Evolutionary conservation across 2,888 invertebrate genomes (phyloP), one percentile per base, ranked within the genome.

Genomic region (Pyrochroa serraticornis): DNA sequence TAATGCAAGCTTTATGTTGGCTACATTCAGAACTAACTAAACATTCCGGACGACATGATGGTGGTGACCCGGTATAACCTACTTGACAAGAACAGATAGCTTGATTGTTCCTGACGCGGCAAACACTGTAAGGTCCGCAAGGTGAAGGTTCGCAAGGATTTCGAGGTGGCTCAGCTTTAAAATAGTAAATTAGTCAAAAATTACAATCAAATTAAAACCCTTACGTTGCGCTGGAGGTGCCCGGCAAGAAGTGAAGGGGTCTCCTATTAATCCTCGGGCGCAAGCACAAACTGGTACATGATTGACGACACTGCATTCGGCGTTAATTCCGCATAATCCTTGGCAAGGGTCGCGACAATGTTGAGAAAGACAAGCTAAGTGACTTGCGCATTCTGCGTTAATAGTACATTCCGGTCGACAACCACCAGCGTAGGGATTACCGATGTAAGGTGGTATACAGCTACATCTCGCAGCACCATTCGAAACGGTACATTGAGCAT

Each of bases 391-490:
- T 71, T 93, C 93, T 0, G 91, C 85, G 75, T 90, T 92, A 63
- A 88, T 86, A 7, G 89, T 85, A 77, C 94, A 94, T 80, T 94
- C 94, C 1, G 93, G 93, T 62, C 90, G 84, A 72, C 94, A 95
- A 32, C 93, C 93, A 10, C 90, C 89, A 9, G 86, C 85, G 73
- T 92, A 93, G 3, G 93, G 93, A 80, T 95, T 92, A 6, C 94
- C 94, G 61, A 91, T 87, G 71, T 93, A 92, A 2, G 93, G 93
- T 55, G 93, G 91, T 72, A 94, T 91, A 72, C 94, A 95, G n/a
- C 84, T 83, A 75, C 95, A 95, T 66, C 87, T 85, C 0, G 89
- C 87, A 30, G 82, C 81, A 10, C 88, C 87, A 68, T 90, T 87
- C 1, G 85, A 80, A 30, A 87, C 85, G 0, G 85, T 84, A 73